Evolutionary conservation across 23 tunicate genomes (phyloP), one percentile per base, ranked within the genome.

Genomic region (Pegea sp.): DNA sequence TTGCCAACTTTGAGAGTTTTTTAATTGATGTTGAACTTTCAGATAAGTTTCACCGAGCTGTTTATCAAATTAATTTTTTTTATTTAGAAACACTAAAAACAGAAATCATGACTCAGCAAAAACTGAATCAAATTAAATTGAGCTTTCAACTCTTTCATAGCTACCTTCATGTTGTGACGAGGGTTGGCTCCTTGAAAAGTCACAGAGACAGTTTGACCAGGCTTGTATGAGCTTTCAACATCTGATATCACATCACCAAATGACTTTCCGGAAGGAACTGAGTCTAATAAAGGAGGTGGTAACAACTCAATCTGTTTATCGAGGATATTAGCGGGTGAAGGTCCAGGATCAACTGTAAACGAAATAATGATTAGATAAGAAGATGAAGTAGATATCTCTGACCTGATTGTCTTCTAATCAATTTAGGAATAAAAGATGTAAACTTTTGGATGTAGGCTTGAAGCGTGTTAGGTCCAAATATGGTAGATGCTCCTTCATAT

Each of bases 401-500:
- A n/a, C n/a, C n/a, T n/a, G n/a, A n/a, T n/a, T n/a, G n/a, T n/a
- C n/a, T n/a, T n/a, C n/a, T n/a, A n/a, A n/a, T n/a, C n/a, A n/a
- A n/a, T n/a, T n/a, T n/a, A n/a, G n/a, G n/a, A n/a, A n/a, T n/a
- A n/a, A n/a, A n/a, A n/a, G n/a, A n/a, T 42, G 62, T 49, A 56
- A 62, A 74, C 24, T 65, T 74, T 44, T 74, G 84, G 26, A 60
- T 50, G 58, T 87, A 75, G 2, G 87, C 96, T 24, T 65, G 65
- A 65, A 77, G 75, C 38, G 96, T 74, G 62, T 87, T 72, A 1
- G 87, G 87, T 26, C 96, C 96, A 49, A 48, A 87, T 38, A 87
- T 87, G n/a, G 87, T 75, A 22, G 88, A 75, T 1, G 71, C 96
- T 27, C 87, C 96, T 34, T 87, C 96, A 56, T 87, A 87, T 26